Conservation (phyloP, 2,888 invertebrate genomes). For the Oxyscelio sp. region DNA sequence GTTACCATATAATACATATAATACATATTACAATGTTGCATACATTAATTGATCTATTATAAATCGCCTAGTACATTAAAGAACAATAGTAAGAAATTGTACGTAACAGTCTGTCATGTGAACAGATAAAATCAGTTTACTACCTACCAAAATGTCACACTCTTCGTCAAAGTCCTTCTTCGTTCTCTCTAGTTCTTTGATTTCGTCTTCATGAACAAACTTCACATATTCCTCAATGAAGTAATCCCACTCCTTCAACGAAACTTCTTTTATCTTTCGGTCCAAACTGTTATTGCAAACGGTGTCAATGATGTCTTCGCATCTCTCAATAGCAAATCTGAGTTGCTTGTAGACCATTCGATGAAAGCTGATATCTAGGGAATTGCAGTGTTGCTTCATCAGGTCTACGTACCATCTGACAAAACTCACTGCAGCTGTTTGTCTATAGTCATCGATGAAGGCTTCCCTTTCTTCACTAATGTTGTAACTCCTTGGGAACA, state of each 20-base stretch:
- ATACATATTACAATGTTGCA: too few species aligned
- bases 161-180: constrained; percentile 22
- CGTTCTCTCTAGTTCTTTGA: background rate
- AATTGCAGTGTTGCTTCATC: constrained; percentile 72
- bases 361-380: constrained; percentile 65
- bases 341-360: constrained; percentile 89
- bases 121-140: background rate
- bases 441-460: constrained; percentile 92
- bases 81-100: too few species aligned
- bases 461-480: constrained; percentile 90
- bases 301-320: constrained; percentile 90
- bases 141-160: constrained; percentile 34
- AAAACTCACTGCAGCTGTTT: constrained; percentile 94
- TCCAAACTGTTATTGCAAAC: constrained; percentile 89
- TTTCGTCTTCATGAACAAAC: constrained; percentile 88
- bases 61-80: constrained; percentile 64
- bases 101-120: too few species aligned
- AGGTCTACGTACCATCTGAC: constrained; percentile 91
- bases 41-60: background rate
- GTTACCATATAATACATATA: too few species aligned
- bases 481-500: constrained; percentile 93
- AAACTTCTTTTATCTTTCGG: constrained; percentile 89
- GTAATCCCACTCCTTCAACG: constrained; percentile 91
- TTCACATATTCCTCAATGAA: constrained; percentile 92
- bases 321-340: constrained; percentile 92